Evolutionary conservation across 2,113 vertebrate genomes (phyloP).

Genomic region (Myotis yumanensis): DNA sequence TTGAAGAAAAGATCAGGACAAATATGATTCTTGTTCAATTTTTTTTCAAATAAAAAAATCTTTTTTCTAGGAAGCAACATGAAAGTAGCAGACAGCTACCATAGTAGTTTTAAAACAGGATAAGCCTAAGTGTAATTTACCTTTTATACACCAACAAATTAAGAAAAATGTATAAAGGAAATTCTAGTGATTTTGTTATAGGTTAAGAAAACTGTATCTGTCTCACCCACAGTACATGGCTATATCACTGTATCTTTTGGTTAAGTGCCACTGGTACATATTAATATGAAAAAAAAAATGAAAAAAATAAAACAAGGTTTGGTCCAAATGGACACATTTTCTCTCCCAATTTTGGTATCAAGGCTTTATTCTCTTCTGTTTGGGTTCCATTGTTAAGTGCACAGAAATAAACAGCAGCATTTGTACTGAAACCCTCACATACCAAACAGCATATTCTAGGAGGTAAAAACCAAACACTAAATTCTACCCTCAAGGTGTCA

Average conservation of each 20-base stretch:
- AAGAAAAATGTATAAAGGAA: conserved; percentile 73
- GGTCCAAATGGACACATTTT: conserved; percentile 78
- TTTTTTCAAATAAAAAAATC: conserved; percentile 60
- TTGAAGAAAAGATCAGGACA: conserved; percentile 64
- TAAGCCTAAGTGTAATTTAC: conserved; percentile 75
- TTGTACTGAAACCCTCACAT: conserved; percentile 89
- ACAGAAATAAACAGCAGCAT: conserved; percentile 91
- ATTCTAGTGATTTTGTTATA: conserved; percentile 71
- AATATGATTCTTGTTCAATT: conserved; percentile 65
- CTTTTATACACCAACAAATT: conserved; percentile 63
- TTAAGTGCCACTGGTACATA: conserved; percentile 78
- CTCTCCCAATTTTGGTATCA: conserved; percentile 84
- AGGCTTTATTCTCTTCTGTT: conserved; percentile 86
- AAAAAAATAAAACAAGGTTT: conserved; percentile 64
- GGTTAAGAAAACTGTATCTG: conserved; percentile 77
- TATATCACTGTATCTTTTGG: conserved; percentile 77
- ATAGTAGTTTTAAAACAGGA: conserved; percentile 64
- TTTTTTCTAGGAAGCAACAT: conserved; percentile 71
- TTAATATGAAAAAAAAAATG: conserved; percentile 76
- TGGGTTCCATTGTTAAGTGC: conserved; percentile 89
- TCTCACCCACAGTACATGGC: conserved; percentile 67
- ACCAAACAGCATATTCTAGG: conserved; percentile 86
- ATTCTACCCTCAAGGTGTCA: conserved; percentile 86
- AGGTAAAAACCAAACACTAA: conserved; percentile 86
- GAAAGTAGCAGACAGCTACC: conserved; percentile 70